Evolutionary conservation across 1,140 invertebrate genomes (phyloP), one percentile per base, ranked within the genome.

Genomic region (Whitmania pigra): DNA sequence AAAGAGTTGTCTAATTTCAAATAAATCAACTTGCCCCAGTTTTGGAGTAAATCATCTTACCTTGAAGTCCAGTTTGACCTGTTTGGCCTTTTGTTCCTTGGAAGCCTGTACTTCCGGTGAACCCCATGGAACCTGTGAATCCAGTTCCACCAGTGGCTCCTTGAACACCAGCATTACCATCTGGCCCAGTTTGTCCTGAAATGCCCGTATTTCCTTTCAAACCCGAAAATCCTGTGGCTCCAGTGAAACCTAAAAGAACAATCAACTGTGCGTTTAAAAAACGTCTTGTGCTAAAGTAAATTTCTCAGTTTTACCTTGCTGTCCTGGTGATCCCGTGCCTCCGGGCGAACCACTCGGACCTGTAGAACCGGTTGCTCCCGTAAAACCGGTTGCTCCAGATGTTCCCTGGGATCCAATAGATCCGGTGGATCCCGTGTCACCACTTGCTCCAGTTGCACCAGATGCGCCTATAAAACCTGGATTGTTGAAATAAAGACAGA

Each of bases 351-450:
- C 72, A 17, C 18, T 55, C 20, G 22, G 5, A 5, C 67, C 67
- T 68, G 22, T 40, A 5, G 22, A 20, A 31, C 67, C 67, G 11
- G 67, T 25, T 40, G 4, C 18, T 68, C 67, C 67, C 31, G 67
- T n/a, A 20, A 31, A 36, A 40, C 67, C 68, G 6, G 49, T 25
- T 5, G 22, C 22, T 22, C 70, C 70, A 5, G 53, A 15, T 6
- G 27, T 9, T 18, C 70, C 70, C n/a, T 17, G 17, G n/a, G 29
- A 57, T 4, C 73, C 73, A 53, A 70, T 66, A 11, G 36, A 55
- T 67, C 73, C 73, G 31, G 54, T 66, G 27, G n/a, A 17, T 18
- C 73, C 71, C 17, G 18, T 71, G 6, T 22, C 40, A 15, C 71
- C 73, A 25, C 20, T 29, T 69, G 53, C 17, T 66, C 71, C 71